Conservation (phyloP, 1,140 invertebrate genomes). For the Littorina saxatilis region DNA sequence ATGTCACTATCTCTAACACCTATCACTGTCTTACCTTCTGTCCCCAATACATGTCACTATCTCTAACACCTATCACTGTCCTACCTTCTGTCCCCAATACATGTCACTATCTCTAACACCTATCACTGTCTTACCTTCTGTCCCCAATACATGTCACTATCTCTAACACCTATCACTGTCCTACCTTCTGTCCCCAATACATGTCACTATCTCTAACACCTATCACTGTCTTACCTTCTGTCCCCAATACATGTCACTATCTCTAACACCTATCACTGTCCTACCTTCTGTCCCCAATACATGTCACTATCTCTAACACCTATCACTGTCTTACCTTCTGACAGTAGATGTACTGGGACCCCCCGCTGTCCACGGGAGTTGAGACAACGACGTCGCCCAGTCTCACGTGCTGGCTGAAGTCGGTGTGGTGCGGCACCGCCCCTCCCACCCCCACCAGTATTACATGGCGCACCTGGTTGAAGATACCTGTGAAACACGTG, state of each 20-base stretch:
- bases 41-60: too few relatives aligned
- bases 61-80: too few relatives aligned
- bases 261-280: background rate
- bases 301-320: constrained; percentile 9
- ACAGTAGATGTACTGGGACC: constrained; percentile 71
- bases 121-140: background rate
- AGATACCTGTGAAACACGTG: constrained; percentile 59
- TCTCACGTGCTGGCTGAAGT: constrained; percentile 93
- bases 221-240: background rate
- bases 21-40: too few relatives aligned
- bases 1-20: too few relatives aligned
- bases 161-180: background rate
- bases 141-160: background rate
- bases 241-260: background rate
- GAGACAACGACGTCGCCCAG: constrained; percentile 97
- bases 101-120: too few relatives aligned
- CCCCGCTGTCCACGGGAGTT: constrained; percentile 69
- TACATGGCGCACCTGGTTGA: constrained; percentile 82
- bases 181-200: background rate
- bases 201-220: background rate
- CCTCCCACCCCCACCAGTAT: constrained; percentile 97
- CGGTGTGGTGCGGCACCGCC: constrained; percentile 97
- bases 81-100: too few relatives aligned
- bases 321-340: constrained; percentile 54
- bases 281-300: background rate